Conservation (phyloP, 2,113 vertebrate species). For the Maylandia zebra region DNA sequence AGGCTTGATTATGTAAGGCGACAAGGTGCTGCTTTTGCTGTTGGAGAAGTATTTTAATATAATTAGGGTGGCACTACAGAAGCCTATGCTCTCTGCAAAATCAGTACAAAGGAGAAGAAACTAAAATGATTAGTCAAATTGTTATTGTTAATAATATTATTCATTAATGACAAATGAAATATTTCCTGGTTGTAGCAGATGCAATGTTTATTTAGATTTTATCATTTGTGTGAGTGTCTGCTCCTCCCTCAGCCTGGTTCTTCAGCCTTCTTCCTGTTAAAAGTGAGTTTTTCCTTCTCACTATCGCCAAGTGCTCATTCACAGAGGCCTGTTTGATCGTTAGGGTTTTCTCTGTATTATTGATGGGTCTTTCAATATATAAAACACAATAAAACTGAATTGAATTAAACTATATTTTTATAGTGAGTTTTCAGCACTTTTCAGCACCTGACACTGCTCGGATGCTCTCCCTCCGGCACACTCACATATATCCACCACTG, state of each 20-base stretch:
- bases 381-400: neutral
- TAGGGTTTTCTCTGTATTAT: neutral
- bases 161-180: neutral
- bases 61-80: neutral
- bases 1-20: slow-evolving; percentile 17
- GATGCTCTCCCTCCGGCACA: neutral
- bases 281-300: neutral
- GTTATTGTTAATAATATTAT: neutral
- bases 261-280: neutral
- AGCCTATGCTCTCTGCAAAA: neutral
- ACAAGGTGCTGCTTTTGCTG: neutral
- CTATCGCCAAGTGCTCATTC: neutral
- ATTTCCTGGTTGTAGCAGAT: neutral
- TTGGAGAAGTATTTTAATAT: neutral
- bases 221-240: neutral
- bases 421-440: neutral
- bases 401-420: neutral
- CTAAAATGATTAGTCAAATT: neutral
- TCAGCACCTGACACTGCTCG: neutral
- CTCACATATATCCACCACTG: neutral
- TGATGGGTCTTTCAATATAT: neutral
- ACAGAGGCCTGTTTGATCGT: neutral
- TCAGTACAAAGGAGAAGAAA: neutral
- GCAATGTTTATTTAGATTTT: neutral
- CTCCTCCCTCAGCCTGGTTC: neutral